Conservation (phyloP, 2,113 vertebrate genomes). For the Brachypteracias leptosomus region DNA sequence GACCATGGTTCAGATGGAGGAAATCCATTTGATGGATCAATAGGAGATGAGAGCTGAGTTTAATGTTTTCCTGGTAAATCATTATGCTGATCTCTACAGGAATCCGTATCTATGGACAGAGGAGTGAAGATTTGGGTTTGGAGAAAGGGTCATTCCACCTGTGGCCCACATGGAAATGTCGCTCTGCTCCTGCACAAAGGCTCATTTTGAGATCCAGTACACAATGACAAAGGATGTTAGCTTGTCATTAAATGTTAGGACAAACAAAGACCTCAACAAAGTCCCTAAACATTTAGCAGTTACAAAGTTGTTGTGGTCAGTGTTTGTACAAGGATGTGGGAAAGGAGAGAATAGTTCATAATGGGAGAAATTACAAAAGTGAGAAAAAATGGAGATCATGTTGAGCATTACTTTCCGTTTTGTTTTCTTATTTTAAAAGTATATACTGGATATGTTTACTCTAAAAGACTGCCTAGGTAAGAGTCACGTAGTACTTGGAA, state of each 20-base stretch:
- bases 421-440: background rate
- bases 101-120: background rate
- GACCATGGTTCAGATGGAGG: background rate
- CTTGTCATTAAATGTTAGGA: background rate
- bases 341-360: background rate
- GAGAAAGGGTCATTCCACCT: background rate
- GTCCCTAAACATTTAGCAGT: background rate
- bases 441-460: background rate
- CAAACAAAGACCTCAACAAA: background rate
- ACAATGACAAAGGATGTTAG: background rate
- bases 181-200: background rate
- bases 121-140: background rate
- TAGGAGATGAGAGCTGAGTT: background rate
- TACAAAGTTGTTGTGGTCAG: background rate
- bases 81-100: background rate
- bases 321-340: background rate
- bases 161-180: background rate
- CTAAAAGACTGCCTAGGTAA: background rate
- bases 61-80: background rate
- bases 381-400: background rate
- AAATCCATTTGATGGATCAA: no score
- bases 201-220: background rate
- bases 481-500: background rate
- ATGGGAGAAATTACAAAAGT: background rate
- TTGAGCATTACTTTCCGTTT: background rate